These are phyloP conservation scores for Colaptes auratus DNA, from an alignment of 2,113 vertebrate genomes.

Conservation along the genomic window DNA sequence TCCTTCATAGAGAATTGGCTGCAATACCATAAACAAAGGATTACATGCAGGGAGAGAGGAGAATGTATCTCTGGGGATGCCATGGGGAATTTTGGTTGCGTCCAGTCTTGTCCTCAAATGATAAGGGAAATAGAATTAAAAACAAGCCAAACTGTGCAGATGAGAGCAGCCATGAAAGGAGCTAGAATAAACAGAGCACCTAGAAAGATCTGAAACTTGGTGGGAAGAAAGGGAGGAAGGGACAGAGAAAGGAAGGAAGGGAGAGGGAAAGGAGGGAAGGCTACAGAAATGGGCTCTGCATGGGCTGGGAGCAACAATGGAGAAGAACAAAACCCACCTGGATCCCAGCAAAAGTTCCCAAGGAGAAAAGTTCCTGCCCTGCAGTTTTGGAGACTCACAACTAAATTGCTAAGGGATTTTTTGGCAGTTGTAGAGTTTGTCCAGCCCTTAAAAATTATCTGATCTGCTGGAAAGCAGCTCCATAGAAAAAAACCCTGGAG, in stretches of 20 bases:
- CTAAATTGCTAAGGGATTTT: accelerated
- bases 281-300: accelerated
- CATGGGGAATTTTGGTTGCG: not conserved
- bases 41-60: constrained; percentile 41
- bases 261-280: not conserved
- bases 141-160: not conserved
- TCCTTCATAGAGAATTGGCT: constrained; percentile 56
- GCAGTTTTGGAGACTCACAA: not conserved
- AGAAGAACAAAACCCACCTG: not conserved
- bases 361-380: not conserved
- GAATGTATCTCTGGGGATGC: not conserved
- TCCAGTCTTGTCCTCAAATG: constrained; percentile 52
- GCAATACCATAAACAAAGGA: constrained; percentile 65
- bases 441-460: accelerated
- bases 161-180: not conserved
- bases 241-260: too few relatives aligned
- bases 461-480: too few relatives aligned
- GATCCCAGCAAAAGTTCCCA: accelerated
- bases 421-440: not conserved
- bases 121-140: not conserved
- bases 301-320: accelerated
- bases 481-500: too few relatives aligned
- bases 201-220: not conserved
- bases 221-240: not conserved
- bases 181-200: not conserved